These are phyloP conservation scores for Poliocrania exsul DNA, from an alignment of 2,797 vertebrate species.

Conservation along the genomic window DNA sequence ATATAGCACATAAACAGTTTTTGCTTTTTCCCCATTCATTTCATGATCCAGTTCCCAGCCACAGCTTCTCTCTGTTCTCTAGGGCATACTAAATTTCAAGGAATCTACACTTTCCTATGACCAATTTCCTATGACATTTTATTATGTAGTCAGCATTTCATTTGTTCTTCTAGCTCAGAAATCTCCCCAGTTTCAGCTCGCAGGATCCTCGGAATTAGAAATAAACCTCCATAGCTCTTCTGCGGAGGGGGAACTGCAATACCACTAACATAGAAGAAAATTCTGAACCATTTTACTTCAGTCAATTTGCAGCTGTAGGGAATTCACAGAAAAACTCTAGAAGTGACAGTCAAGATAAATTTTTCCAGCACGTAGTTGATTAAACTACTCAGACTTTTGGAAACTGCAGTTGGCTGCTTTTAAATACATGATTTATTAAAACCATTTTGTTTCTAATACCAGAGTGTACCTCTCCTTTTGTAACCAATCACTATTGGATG, in stretches of 20 bases:
- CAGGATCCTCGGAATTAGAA: neutral
- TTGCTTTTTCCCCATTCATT: neutral
- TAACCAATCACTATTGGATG: neutral
- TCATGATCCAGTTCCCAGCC: neutral
- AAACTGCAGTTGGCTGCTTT: neutral
- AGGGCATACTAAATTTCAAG: neutral
- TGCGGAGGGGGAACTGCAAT: neutral
- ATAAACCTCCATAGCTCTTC: neutral
- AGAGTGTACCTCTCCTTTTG: neutral
- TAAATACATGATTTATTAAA: slow-evolving; percentile 21
- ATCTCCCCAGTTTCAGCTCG: neutral
- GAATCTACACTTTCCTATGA: neutral
- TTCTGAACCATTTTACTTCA: neutral
- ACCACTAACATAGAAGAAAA: neutral
- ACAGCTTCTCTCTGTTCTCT: neutral
- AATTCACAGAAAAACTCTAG: neutral
- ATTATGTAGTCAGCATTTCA: neutral
- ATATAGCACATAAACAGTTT: neutral
- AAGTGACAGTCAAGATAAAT: neutral
- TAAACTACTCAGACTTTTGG: neutral
- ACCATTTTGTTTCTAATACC: neutral
- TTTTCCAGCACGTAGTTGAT: neutral
- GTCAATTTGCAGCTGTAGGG: neutral
- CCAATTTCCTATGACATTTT: neutral
- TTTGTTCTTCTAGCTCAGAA: neutral